phyloP scores from a whole-genome alignment of 35 echinoderm and acorn worm species.

The Apostichopus californicus region DNA sequence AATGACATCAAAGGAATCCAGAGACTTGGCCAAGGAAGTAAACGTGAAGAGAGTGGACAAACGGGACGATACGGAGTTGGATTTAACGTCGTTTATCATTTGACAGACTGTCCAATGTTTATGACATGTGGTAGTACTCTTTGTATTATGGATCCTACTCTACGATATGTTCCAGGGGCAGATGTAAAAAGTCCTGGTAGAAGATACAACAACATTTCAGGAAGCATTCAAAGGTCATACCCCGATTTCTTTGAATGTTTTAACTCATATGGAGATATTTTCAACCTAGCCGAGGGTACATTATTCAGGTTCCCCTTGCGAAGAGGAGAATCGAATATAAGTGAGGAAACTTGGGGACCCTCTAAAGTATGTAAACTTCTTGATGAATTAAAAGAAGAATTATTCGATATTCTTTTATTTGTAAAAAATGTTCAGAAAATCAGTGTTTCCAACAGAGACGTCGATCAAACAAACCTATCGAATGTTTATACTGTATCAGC shows the following conservation, averaged over 20 bases:
- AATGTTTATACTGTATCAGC: conserved; percentile 14
- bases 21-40: conserved; percentile 76
- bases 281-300: conserved; percentile 37
- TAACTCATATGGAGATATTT: conserved; percentile 19
- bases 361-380: neutral
- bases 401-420: conserved; percentile 48
- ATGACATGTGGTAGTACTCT: conserved; percentile 52
- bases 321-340: conserved; percentile 18
- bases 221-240: conserved; percentile 23
- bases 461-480: neutral
- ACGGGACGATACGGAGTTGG: conserved; percentile 91
- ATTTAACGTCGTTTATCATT: conserved; percentile 86
- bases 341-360: neutral
- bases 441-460: conserved; percentile 8
- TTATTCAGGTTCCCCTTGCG: conserved; percentile 88
- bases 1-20: conserved; percentile 85
- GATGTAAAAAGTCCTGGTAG: conserved; percentile 54
- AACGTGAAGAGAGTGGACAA: conserved; percentile 30
- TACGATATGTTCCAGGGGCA: conserved; percentile 73
- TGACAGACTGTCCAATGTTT: conserved; percentile 91
- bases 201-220: neutral
- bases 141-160: conserved; percentile 81
- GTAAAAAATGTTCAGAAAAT: conserved; percentile 37
- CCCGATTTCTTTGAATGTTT: conserved; percentile 68
- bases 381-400: conserved; percentile 7